Evolutionary conservation across 2,113 vertebrate species (phyloP).

Genomic region (Pelodiscus sinensis): DNA sequence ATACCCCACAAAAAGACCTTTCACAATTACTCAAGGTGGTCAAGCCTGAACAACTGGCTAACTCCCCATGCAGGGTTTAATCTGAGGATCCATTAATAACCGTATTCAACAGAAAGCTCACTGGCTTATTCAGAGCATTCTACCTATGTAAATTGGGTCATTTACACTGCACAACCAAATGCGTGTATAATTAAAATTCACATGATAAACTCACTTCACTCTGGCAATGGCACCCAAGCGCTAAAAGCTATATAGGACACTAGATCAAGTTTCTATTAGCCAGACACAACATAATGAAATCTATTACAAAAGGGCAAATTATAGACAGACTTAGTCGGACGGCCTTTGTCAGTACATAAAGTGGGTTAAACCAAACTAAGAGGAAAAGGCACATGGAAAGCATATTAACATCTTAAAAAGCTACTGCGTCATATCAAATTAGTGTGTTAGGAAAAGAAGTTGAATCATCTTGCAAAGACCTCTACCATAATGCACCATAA

Average conservation of each 20-base stretch:
- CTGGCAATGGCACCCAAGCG: neutral
- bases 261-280: neutral
- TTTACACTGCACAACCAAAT: neutral
- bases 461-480: neutral
- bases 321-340: neutral
- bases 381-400: neutral
- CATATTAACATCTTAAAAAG: neutral
- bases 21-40: neutral
- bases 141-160: fast-evolving
- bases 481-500: neutral
- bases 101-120: neutral
- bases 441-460: neutral
- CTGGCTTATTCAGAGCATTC: neutral
- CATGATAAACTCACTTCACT: neutral
- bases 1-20: neutral
- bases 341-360: neutral
- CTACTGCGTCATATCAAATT: neutral
- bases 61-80: fast-evolving
- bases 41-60: fast-evolving
- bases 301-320: neutral
- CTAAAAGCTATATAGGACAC: neutral
- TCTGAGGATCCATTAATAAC: neutral
- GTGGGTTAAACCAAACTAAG: neutral
- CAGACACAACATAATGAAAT: neutral
- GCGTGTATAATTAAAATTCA: fast-evolving